phyloP scores from a whole-genome alignment of 2,113 vertebrate genomes.

The Brachirus orientalis region DNA sequence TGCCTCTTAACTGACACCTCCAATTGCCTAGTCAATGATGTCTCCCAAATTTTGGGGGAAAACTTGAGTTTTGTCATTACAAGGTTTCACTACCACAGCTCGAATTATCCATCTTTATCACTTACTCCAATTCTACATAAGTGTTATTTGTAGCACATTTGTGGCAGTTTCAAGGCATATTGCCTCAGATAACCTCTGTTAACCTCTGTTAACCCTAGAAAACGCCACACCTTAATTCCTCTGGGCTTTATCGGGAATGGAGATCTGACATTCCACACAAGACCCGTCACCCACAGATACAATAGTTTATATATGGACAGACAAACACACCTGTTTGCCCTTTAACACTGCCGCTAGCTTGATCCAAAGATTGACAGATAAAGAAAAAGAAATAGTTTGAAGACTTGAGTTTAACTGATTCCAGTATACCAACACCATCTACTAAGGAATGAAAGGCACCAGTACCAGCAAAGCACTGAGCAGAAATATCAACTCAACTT shows the following conservation, averaged over 20 bases:
- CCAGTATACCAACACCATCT: too few relatives aligned
- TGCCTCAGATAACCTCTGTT: conserved; percentile 49
- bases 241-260: conserved; percentile 39
- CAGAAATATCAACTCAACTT: too few relatives aligned
- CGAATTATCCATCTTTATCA: conserved; percentile 17
- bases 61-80: conserved; percentile 2
- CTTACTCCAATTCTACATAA: conserved; percentile 7
- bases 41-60: conserved; percentile 9
- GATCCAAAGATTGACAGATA: conserved; percentile 44
- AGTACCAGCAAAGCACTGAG: too few relatives aligned
- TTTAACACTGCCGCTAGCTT: conserved; percentile 57
- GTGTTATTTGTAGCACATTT: conserved; percentile 23
- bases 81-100: too few relatives aligned
- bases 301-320: conserved; percentile 41
- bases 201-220: conserved; percentile 39
- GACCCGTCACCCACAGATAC: conserved; percentile 29
- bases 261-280: conserved; percentile 68
- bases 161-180: conserved; percentile 18
- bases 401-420: too few relatives aligned
- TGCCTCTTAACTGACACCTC: background rate
- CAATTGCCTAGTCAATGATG: background rate
- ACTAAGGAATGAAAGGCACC: too few relatives aligned
- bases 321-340: conserved; percentile 67
- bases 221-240: conserved; percentile 19
- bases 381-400: too few relatives aligned